Base-by-base conservation (phyloP, 2,797 vertebrate genomes). In the Hipposideros larvatus region DNA sequence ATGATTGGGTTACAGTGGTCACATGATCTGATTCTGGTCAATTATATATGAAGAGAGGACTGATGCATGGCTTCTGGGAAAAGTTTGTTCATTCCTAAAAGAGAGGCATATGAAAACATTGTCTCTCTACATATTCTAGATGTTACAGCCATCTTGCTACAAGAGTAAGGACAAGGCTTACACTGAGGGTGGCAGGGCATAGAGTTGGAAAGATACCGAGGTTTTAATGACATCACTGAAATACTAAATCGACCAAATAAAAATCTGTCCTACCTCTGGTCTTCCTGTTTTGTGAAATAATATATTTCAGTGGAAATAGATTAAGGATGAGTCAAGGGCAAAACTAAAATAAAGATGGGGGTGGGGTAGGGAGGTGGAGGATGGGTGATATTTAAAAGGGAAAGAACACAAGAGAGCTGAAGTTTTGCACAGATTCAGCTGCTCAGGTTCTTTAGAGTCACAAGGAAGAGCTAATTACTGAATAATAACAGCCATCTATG, bases 11-110 rank as follows among this genome's bases (percentile, higher is more conserved):
- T 87, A 59, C 0, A 16, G 43, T 53, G 11, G 41, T 53, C 26
- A 59, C 59, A 68, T 24, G 21, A 82, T 16, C 57, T 41, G n/a
- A 75, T 87, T 91, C 41, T 95, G n/a, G 61, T 28, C 70, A 66
- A 87, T 74, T 65, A 77, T 37, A 46, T 91, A 84, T 83, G n/a
- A 87, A 91, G 14, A 83, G 41, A 87, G 51, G 16, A 91, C 41
- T 71, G 21, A 37, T 41, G 2, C 28, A 34, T 41, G 34, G 28
- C 63, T 88, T 91, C 82, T 71, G 57, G 57, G 48, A 43, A 78
- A 91, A 66, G 1, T 53, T 87, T 65, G 55, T 31, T 79, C 15
- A 61, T 68, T 91, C 14, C 41, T 87, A 59, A 83, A 68, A 57
- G 48, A 89, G 16, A 92, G 5, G 28, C 31, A 48, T 57, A 55